phyloP scores from a whole-genome alignment of 1,140 invertebrate genomes.

The Aphaenogaster rudis region DNA sequence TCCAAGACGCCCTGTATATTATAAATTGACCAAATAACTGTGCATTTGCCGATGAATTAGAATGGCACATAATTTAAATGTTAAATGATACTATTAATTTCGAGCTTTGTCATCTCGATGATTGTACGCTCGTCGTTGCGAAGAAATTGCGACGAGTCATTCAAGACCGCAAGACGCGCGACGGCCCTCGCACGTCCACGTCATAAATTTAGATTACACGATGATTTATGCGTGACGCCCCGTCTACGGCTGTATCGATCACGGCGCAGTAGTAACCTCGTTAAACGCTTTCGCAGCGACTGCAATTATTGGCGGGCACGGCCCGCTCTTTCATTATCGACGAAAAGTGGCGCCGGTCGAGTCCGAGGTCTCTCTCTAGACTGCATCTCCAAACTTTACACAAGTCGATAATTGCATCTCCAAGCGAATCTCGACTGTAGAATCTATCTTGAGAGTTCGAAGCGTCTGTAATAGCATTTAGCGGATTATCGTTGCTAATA shows the following conservation, averaged over 20 bases:
- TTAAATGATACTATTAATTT: neutral
- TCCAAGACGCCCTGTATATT: neutral
- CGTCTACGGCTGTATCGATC: slow-evolving; percentile 55
- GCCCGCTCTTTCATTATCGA: slow-evolving; percentile 30
- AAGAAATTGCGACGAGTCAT: slow-evolving; percentile 28
- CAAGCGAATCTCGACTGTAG: neutral
- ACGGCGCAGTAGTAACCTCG: slow-evolving; percentile 34
- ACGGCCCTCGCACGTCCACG: slow-evolving; percentile 18
- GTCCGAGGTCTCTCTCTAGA: neutral
- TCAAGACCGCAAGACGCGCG: slow-evolving; percentile 41
- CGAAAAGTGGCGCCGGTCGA: slow-evolving; percentile 35
- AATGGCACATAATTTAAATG: neutral
- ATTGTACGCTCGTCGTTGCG: neutral
- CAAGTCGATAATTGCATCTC: slow-evolving; percentile 47
- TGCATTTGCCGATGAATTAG: neutral
- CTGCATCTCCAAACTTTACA: slow-evolving; percentile 41
- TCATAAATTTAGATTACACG: slow-evolving; percentile 73
- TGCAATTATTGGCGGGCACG: slow-evolving; percentile 56
- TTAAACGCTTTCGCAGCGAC: slow-evolving; percentile 28
- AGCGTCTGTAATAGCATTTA: slow-evolving; percentile 27
- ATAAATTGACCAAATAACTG: neutral
- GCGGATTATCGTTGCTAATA: slow-evolving; percentile 17
- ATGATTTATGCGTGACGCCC: slow-evolving; percentile 63
- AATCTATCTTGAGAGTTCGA: slow-evolving; percentile 18
- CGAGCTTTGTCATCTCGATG: slow-evolving; percentile 6